Evolutionary conservation across 2,113 vertebrate genomes (phyloP), one percentile per base, ranked within the genome.

Genomic region (Malurus cyaneus): DNA sequence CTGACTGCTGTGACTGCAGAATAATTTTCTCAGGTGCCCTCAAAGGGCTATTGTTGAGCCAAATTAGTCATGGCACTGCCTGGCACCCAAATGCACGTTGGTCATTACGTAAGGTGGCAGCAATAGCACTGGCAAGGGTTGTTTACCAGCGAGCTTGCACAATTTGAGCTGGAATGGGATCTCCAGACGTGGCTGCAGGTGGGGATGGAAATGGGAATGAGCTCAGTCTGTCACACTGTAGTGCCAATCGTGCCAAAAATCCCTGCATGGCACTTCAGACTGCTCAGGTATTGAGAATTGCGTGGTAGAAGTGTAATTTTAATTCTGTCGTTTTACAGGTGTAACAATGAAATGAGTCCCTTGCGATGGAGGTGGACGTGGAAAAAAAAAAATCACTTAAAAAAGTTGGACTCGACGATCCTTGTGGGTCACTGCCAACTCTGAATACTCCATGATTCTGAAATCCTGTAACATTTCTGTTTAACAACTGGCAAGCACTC

Each of bases 11-110:
- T 82, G 94, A 91, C 81, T 94, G 76, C 88, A 88, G 94, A 96
- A 80, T 92, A 93, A 96, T 92, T 88, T 88, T 64, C 93, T 92
- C 89, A 94, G 93, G 95, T 95, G 89, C 82, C 92, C 94, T 94
- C 94, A 97, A 96, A 93, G 82, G 73, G 56, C 92, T 83, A 80
- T 72, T 96, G 95, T 95, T 65, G 77, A 88, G 96, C 46, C 36
- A 32, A 87, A 86, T 94, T 93, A 83, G 88, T 95, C 88, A 86
- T 83, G 82, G 93, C n/a, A 90, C 83, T 25, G 92, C 94, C 92
- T 88, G 92, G 95, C 90, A 94, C 91, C 78, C 88, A 86, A 86
- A 59, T 5, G 82, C 83, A 70, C 76, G 74, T 23, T 34, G 88
- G 71, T 4, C n/a, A 83, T 96, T 96, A 95, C 36, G 57, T 97